Conservation (phyloP, 1,140 invertebrate genomes). For the Achroia grisella region DNA sequence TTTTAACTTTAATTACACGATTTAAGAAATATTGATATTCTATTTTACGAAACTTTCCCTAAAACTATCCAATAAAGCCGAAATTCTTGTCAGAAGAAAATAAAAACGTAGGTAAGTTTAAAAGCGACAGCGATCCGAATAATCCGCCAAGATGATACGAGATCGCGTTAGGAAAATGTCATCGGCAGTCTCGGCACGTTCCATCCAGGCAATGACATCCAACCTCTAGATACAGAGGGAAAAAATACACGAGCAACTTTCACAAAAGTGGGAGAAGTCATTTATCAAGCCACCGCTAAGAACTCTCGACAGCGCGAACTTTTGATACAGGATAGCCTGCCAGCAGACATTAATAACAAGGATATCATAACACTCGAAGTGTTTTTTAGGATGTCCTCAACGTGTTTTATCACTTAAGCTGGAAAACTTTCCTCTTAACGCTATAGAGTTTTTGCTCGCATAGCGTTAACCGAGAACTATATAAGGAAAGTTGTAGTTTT, state of each 20-base stretch:
- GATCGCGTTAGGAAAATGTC: slow-evolving; percentile 32
- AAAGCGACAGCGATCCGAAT: slow-evolving; percentile 27
- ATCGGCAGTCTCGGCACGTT: slow-evolving; percentile 48
- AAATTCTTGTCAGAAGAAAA: background rate
- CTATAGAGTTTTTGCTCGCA: slow-evolving; percentile 22
- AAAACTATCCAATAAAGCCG: too few species aligned
- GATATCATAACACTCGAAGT: slow-evolving; percentile 60
- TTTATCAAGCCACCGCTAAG: slow-evolving; percentile 68
- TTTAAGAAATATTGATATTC: too few species aligned
- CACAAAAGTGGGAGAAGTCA: slow-evolving; percentile 62
- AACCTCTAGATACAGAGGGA: slow-evolving; percentile 32
- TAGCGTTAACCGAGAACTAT: slow-evolving; percentile 20
- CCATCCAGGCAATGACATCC: slow-evolving; percentile 32
- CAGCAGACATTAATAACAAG: slow-evolving; percentile 70
- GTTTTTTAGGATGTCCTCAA: slow-evolving; percentile 52
- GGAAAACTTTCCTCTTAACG: slow-evolving; percentile 32
- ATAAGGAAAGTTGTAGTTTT: slow-evolving; percentile 20
- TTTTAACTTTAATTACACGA: too few species aligned
- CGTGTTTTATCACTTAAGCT: slow-evolving; percentile 64
- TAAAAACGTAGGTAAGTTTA: slow-evolving; percentile 8
- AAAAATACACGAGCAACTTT: slow-evolving; percentile 56
- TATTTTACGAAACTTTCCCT: too few species aligned
- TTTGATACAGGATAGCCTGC: slow-evolving; percentile 67
- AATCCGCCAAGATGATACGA: slow-evolving; percentile 32
- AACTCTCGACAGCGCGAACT: slow-evolving; percentile 66